Evolutionary conservation across 2,888 invertebrate species (phyloP).

Genomic region (Spisula solida): DNA sequence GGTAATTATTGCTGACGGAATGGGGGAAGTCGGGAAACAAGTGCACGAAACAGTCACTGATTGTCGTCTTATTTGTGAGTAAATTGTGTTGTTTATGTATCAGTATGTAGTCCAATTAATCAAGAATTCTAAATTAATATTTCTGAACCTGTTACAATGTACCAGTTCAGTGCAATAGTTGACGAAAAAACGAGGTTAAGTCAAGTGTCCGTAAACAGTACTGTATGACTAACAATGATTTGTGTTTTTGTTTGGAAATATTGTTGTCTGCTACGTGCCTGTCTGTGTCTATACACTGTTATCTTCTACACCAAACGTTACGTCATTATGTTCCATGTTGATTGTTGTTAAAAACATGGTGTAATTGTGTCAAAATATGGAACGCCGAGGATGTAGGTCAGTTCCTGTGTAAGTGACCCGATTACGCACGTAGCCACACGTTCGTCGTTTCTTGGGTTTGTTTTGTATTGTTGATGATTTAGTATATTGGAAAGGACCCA

Average conservation of each 20-base stretch:
- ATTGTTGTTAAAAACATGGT: background rate
- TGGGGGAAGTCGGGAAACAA: slow-evolving; percentile 7
- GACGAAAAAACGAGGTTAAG: slow-evolving; percentile 2
- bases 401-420: background rate
- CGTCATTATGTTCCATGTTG: background rate
- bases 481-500: too few species aligned
- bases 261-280: background rate
- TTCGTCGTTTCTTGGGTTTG: background rate
- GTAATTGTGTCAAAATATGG: background rate
- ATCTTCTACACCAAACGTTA: background rate
- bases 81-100: background rate
- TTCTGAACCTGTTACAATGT: background rate
- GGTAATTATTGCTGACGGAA: slow-evolving; percentile 5
- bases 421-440: background rate
- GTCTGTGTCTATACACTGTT: background rate
- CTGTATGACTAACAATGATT: background rate
- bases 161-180: background rate
- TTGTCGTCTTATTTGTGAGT: slow-evolving; percentile 14
- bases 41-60: background rate
- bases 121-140: background rate
- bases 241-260: background rate
- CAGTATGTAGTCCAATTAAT: background rate
- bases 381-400: background rate
- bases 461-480: background rate
- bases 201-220: background rate